A percentile compares a stretch with the other conserved stretches of the same genome.
Conservation (phyloP, 2,888 invertebrate species). For the Agrochola litura region DNA sequence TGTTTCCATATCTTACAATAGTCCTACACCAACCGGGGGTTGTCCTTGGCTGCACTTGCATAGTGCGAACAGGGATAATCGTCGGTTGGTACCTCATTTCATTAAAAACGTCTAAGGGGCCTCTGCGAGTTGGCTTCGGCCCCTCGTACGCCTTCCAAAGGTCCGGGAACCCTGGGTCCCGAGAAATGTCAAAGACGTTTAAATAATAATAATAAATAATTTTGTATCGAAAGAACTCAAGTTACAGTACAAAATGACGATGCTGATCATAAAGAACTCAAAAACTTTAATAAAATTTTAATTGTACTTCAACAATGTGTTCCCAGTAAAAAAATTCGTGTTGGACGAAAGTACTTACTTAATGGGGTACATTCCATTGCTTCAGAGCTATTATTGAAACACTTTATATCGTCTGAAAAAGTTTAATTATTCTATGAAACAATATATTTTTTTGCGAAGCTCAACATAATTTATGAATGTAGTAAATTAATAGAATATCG, state of each 20-base stretch:
- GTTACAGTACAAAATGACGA: neutral
- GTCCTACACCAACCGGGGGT: too few relatives aligned
- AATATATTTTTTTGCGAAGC: neutral
- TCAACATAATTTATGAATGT: neutral
- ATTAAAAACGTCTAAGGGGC: too few relatives aligned
- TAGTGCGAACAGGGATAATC: too few relatives aligned
- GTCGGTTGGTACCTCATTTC: too few relatives aligned
- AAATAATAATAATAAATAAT: neutral
- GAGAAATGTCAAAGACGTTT: too few relatives aligned
- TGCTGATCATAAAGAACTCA: neutral
- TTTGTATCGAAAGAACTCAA: neutral
- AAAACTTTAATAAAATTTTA: conserved; percentile 3
- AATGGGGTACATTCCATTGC: neutral
- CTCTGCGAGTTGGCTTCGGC: too few relatives aligned
- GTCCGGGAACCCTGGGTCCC: too few relatives aligned
- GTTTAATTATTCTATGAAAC: neutral
- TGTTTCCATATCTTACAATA: too few relatives aligned
- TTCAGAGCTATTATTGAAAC: neutral
- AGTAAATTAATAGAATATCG: neutral
- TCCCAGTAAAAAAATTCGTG: neutral
- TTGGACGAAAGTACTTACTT: too few relatives aligned
- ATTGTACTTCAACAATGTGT: conserved; percentile 1
- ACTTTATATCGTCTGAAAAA: neutral
- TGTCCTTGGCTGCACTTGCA: too few relatives aligned
- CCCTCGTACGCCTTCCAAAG: too few relatives aligned